Evolutionary conservation across 2,113 vertebrate species (phyloP).

Genomic region (Marmota monax): DNA sequence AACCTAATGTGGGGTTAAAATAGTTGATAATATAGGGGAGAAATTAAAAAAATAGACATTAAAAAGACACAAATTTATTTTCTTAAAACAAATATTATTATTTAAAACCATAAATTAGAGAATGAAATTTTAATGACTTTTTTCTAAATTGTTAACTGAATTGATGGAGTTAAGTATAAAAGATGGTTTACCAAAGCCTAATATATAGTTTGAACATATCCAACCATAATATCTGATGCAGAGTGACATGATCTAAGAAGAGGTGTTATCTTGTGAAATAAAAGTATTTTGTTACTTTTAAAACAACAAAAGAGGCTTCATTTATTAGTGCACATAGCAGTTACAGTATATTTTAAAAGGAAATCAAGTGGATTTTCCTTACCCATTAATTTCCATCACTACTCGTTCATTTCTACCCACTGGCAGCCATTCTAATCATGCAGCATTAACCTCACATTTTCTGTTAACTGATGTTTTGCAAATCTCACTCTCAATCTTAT

Average conservation of each 20-base stretch:
- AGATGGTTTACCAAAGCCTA: slow-evolving; percentile 52
- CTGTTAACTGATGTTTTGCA: slow-evolving; percentile 49
- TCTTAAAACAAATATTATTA: slow-evolving; percentile 18
- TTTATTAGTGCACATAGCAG: not conserved
- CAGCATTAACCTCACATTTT: slow-evolving; percentile 50
- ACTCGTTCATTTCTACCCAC: slow-evolving; percentile 49
- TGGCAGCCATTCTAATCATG: not conserved
- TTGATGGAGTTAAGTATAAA: slow-evolving; percentile 40
- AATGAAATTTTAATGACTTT: not conserved
- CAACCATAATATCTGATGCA: not conserved
- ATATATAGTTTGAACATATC: not conserved
- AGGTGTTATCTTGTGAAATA: not conserved
- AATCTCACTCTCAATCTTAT: slow-evolving; percentile 58
- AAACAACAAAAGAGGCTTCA: slow-evolving; percentile 43
- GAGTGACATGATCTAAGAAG: slow-evolving; percentile 26
- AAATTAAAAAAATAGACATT: not conserved
- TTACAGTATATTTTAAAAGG: not conserved
- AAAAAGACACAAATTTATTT: not conserved
- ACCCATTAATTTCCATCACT: slow-evolving; percentile 58
- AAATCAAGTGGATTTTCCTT: not conserved
- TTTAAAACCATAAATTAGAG: not conserved
- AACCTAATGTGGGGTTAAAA: not conserved
- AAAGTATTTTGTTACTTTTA: slow-evolving; percentile 20
- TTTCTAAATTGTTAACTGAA: slow-evolving; percentile 53
- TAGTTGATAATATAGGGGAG: not conserved